Conservation (phyloP, 2,797 vertebrate genomes). For the Crocodylus rhombifer region DNA sequence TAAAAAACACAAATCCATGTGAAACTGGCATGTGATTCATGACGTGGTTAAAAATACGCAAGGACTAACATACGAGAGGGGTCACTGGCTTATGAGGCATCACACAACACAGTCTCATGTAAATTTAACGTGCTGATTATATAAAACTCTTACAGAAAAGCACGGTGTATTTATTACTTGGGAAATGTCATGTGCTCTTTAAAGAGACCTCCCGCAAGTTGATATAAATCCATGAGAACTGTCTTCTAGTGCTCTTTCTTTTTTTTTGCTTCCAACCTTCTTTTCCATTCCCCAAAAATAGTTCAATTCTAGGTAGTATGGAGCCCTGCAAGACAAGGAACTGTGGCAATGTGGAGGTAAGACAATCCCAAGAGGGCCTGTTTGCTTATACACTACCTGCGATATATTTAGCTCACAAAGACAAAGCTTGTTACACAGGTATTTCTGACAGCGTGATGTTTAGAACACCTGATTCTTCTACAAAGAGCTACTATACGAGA, state of each 20-base stretch:
- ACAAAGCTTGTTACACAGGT: constrained; percentile 42
- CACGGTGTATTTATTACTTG: constrained; percentile 5
- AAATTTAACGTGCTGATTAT: background rate
- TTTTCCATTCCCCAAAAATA: background rate
- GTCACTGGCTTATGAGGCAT: background rate
- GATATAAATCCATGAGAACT: constrained; percentile 22
- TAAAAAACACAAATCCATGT: background rate
- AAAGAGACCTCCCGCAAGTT: constrained; percentile 20
- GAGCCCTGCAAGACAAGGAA: background rate
- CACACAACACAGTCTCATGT: background rate
- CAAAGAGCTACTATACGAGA: background rate
- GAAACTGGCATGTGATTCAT: background rate
- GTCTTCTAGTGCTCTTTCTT: background rate
- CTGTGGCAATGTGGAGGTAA: background rate
- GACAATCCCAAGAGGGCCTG: background rate
- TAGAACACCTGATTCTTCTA: background rate
- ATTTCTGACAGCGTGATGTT: background rate
- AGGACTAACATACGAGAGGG: constrained; percentile 22
- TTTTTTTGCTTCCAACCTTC: background rate
- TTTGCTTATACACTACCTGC: constrained; percentile 5
- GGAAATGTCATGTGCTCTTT: background rate
- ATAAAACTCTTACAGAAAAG: background rate
- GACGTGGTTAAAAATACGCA: background rate
- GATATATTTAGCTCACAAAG: constrained; percentile 23
- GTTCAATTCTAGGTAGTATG: background rate